These are phyloP conservation scores for human DNA, from an alignment of 2,113 vertebrate genomes.

Conservation along the genomic window GRCh38 chr5:11657501-11658000, in stretches of 20 bases:
- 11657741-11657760: background rate
- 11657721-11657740: background rate
- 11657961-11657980: background rate
- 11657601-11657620: background rate
- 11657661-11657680: background rate
- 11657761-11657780: background rate
- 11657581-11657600: background rate
- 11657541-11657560: background rate
- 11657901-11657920: slow-evolving; percentile 29
- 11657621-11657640: background rate
- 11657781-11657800: background rate
- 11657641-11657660: background rate
- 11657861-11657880: too few species aligned
- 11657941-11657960: background rate
- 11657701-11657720: background rate
- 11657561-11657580: background rate
- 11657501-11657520: background rate
- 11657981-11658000: background rate
- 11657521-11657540: background rate
- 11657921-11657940: background rate
- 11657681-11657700: background rate
- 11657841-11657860: too few species aligned
- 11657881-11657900: background rate
- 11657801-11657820: too few species aligned
- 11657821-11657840: too few species aligned